Percentiles rank a stretch among this genome's conserved stretches.
Evolutionary conservation across 2,113 vertebrate genomes (phyloP).

Genomic region (Pycnonotus jocosus): DNA sequence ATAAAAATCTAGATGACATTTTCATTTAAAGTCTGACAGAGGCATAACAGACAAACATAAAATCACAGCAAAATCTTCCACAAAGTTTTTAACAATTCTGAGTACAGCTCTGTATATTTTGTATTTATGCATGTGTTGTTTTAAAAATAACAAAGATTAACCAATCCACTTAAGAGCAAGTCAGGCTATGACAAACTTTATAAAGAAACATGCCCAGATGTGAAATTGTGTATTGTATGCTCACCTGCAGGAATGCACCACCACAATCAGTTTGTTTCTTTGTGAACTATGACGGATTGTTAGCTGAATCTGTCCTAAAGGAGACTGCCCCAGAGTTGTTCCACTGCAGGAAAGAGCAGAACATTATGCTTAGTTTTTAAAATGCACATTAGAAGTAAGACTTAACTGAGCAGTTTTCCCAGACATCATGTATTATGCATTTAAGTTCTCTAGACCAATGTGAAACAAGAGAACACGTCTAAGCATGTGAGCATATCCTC

Average conservation of each 20-base stretch:
- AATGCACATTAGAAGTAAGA: background rate
- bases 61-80: background rate
- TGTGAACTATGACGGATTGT: conserved; percentile 91
- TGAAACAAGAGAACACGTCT: background rate
- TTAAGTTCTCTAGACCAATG: background rate
- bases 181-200: background rate
- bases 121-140: background rate
- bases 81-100: background rate
- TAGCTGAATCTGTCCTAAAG: conserved; percentile 90
- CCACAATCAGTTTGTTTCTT: conserved; percentile 92
- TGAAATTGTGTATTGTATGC: background rate
- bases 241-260: conserved; percentile 91
- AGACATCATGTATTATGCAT: background rate
- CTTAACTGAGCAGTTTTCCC: background rate
- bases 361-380: background rate
- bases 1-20: background rate
- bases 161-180: background rate
- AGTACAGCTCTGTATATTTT: background rate
- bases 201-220: background rate
- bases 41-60: background rate
- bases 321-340: conserved; percentile 79
- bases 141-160: background rate
- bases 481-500: background rate
- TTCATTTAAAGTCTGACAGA: background rate
- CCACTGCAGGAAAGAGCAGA: conserved; percentile 74